These are phyloP conservation scores for Thymallus thymallus DNA, from an alignment of 2,113 vertebrate species.

Conservation along the genomic window DNA sequence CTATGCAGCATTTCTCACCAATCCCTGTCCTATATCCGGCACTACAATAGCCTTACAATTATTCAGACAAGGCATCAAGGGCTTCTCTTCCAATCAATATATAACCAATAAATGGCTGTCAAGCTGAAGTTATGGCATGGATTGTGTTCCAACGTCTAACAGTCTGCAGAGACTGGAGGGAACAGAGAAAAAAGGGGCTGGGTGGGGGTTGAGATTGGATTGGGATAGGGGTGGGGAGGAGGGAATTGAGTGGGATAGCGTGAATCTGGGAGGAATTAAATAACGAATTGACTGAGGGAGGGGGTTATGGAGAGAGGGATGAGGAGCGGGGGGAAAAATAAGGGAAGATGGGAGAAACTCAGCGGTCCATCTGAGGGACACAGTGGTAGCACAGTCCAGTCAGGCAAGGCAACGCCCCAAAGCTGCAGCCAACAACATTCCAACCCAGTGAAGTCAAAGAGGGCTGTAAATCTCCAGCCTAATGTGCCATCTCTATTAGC, in stretches of 20 bases:
- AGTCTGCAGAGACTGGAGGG: neutral
- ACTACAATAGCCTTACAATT: neutral
- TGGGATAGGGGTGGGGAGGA: too few species aligned
- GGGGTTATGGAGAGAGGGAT: neutral
- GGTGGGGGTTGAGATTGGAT: neutral
- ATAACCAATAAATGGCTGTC: too few species aligned
- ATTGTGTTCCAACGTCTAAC: neutral
- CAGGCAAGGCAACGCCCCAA: neutral
- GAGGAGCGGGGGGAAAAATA: neutral
- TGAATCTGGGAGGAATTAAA: too few species aligned
- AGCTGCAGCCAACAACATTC: neutral
- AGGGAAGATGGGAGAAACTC: neutral
- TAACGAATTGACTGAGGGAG: too few species aligned
- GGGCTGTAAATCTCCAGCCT: neutral
- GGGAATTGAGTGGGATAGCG: too few species aligned
- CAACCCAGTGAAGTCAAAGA: neutral
- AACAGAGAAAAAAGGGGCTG: too few species aligned
- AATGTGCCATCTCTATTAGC: neutral
- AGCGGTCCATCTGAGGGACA: neutral
- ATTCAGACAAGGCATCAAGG: neutral
- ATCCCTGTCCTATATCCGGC: neutral
- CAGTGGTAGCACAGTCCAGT: neutral
- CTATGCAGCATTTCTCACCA: slow-evolving; percentile 1
- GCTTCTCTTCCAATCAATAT: too few species aligned
- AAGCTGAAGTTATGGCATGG: neutral